Percentiles rank a stretch among this genome's conserved stretches.
Evolutionary conservation across 2,113 vertebrate genomes (phyloP).

Genomic region (Cebidichthys violaceus): DNA sequence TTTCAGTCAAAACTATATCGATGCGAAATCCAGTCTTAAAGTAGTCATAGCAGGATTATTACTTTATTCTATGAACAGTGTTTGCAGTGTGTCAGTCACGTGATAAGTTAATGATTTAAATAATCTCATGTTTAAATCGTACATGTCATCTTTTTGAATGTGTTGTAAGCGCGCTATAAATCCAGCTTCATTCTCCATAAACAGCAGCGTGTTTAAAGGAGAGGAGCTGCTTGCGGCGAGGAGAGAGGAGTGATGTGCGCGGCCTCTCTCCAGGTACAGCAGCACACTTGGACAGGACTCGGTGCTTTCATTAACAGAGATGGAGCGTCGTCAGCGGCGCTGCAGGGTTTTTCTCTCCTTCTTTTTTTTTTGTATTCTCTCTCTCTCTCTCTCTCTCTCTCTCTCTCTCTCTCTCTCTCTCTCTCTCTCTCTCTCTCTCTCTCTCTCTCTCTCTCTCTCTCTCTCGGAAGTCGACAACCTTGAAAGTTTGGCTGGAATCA

Average conservation of each 20-base stretch:
- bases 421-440: neutral
- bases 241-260: slow-evolving; percentile 54
- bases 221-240: too few species aligned
- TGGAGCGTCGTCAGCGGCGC: slow-evolving; percentile 49
- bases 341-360: neutral
- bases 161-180: too few species aligned
- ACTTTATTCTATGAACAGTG: too few species aligned
- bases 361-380: neutral
- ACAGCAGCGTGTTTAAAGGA: too few species aligned
- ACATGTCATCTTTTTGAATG: too few species aligned
- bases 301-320: slow-evolving; percentile 70
- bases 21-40: too few species aligned
- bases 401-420: neutral
- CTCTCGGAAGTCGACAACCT: slow-evolving; percentile 63
- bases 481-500: slow-evolving; percentile 64
- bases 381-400: neutral
- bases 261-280: slow-evolving; percentile 62
- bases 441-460: neutral
- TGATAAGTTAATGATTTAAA: too few species aligned
- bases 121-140: too few species aligned
- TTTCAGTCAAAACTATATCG: too few species aligned
- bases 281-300: slow-evolving; percentile 65
- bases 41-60: too few species aligned
- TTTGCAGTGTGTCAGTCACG: too few species aligned
- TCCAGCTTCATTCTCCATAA: too few species aligned